Base-by-base conservation (phyloP, 2,888 invertebrate genomes). In the Drosophila neutralis region DNA sequence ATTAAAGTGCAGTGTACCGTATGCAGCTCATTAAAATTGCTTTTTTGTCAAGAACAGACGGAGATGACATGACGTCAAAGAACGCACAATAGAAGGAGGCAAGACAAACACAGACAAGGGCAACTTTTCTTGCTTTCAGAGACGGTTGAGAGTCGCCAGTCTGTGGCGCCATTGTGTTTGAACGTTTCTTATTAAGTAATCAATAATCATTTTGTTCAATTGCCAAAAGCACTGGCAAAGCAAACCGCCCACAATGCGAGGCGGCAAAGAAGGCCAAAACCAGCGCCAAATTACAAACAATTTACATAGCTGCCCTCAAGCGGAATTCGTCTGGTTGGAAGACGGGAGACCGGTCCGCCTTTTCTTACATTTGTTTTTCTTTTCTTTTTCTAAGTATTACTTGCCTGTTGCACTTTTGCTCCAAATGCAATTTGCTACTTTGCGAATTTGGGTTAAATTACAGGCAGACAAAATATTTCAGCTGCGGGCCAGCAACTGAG, bases 161-260 rank as follows among this genome's bases (percentile, higher is more conserved):
- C 63, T 58, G 57, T 75, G 85, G 86, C 90, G 88, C 84, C 90
- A 77, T 89, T 84, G 76, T 79, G 85, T 77, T 77, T 70, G 69
- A 51, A 66, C 75, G 74, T 82, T 90, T 89, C 90, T 80, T 87
- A 87, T 87, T 87, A 90, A 90, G 89, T 86, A 83, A 90, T 87
- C 90, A 87, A 87, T 90, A 87, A 90, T 88, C 83, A 89, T 87
- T 90, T 90, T 89, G 90, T 85, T 82, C 75, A 85, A 85, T 87
- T 82, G 85, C 90, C 85, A 85, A 87, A 76, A 82, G 85, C 90
- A 87, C 69, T 83, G 52, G 21, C 33, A 21, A 54, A 71, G 45
- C 48, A 68, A 68, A 53, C 63, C 67, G 72, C 78, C 77, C 69
- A 69, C 72, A 70, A 69, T 67, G 56, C 56, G 40, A 71, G 75